Evolutionary conservation across 2,888 invertebrate genomes (phyloP), one percentile per base, ranked within the genome.

Genomic region (Nemoura dubitans): DNA sequence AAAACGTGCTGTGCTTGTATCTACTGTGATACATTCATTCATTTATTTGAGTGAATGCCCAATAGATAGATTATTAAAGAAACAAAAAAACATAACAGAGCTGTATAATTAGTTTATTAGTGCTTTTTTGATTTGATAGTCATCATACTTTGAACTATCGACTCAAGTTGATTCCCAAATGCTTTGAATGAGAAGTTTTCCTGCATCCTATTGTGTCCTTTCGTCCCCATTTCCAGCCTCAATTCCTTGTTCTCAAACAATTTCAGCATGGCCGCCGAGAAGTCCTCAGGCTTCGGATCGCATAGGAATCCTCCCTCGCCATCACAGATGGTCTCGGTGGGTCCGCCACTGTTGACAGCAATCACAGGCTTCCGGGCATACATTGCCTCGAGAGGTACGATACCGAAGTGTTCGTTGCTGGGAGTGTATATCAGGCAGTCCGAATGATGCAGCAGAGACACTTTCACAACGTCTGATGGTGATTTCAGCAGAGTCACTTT

Each of bases 301-400:
- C 97, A 96, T 0, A 98, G 92, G 89, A 94, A 97, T 0, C 98
- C 98, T 0, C 97, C 98, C 0, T 94, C 93, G 85, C 94, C 94
- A 92, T 97, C 93, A 0, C 95, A 92, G 83, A 99, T 93, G 0
- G 99, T 98, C 92, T 99, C 99, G 0, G 95, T 95, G 0, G 99
- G 99, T 0, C 99, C 99, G 30, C 99, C 99, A 90, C 97, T 97
- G 90, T 97, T 96, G 0, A 97, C 96, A 0, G 99, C 99, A 89
- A 99, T 95, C 0, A 99, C 98, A 3, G 99, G 98, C 90, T 97
- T 97, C 2, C 94, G 93, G 91, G 96, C 95, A 90, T 97, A 97
- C 99, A 99, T 99, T 0, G 99, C 98, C 93, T 99, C 99, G 86
- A 99, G 93, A 0, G 99, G 99, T 10, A 99, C 99, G 90, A 99